phyloP scores from a whole-genome alignment of 1,140 invertebrate genomes.

The Myzus persicae region DNA sequence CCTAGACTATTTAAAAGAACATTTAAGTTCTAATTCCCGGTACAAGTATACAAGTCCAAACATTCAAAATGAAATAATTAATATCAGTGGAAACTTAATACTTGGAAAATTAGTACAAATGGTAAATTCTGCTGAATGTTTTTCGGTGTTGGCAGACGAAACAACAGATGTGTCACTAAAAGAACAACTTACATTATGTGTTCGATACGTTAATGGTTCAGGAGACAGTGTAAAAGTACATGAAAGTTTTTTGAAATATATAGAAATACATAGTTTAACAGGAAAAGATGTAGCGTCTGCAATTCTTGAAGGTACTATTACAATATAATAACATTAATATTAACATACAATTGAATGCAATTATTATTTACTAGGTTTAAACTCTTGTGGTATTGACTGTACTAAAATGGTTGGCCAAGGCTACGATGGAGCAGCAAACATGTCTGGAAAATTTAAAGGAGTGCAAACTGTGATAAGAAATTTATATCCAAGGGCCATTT shows the following conservation, averaged over 20 bases:
- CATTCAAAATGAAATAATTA: not conserved
- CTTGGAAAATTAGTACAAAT: not conserved
- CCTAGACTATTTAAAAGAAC: not conserved
- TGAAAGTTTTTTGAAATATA: not conserved
- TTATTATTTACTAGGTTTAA: slow-evolving; percentile 15
- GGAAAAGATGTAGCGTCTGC: not conserved
- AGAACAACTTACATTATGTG: slow-evolving; percentile 11
- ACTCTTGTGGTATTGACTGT: slow-evolving; percentile 10
- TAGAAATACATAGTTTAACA: not conserved
- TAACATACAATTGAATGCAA: too few species aligned
- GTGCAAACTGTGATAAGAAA: slow-evolving; percentile 30
- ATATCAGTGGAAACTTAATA: not conserved
- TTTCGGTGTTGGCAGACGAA: not conserved
- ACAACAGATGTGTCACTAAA: not conserved
- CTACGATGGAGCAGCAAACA: slow-evolving; percentile 49
- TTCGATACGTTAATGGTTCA: not conserved
- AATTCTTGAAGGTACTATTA: slow-evolving; percentile 24
- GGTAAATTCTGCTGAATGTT: not conserved
- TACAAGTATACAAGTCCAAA: not conserved
- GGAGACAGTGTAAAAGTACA: not conserved
- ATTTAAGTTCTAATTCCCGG: not conserved
- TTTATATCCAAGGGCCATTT: slow-evolving; percentile 38
- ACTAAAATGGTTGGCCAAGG: slow-evolving; percentile 47
- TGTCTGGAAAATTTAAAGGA: slow-evolving; percentile 45
- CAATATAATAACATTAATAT: too few species aligned